Percentiles rank a stretch among this genome's conserved stretches.
Evolutionary conservation across 2,113 vertebrate genomes (phyloP).

Genomic region (Ovis canadensis): DNA sequence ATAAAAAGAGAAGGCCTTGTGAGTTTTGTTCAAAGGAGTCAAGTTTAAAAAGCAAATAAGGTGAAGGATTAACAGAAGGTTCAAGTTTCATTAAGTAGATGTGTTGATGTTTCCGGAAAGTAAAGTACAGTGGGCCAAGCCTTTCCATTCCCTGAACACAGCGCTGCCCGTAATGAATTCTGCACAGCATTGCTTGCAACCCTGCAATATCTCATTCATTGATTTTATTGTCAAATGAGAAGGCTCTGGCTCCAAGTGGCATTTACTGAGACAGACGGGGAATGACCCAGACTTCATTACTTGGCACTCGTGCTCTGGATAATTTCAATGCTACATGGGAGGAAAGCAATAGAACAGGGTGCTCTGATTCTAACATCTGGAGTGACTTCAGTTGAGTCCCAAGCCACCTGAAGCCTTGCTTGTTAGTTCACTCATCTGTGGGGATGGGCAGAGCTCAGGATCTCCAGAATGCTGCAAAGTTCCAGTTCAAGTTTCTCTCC

Average conservation of each 20-base stretch:
- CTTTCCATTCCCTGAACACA: slow-evolving; percentile 61
- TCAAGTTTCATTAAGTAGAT: slow-evolving; percentile 72
- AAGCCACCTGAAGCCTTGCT: slow-evolving; percentile 11
- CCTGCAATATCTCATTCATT: slow-evolving; percentile 84
- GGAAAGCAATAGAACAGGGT: slow-evolving; percentile 51
- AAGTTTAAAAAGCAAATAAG: slow-evolving; percentile 69
- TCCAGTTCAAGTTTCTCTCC: too few relatives aligned
- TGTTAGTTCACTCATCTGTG: not conserved
- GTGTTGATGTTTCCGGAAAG: slow-evolving; percentile 64
- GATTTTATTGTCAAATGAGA: slow-evolving; percentile 87
- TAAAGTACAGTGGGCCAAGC: slow-evolving; percentile 40
- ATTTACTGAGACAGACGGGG: slow-evolving; percentile 80
- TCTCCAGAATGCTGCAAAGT: rapidly evolving
- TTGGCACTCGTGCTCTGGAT: slow-evolving; percentile 61
- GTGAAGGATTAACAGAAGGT: slow-evolving; percentile 61
- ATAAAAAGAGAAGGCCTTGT: not conserved
- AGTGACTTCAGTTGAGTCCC: slow-evolving; percentile 27
- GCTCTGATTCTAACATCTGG: not conserved
- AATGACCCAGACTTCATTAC: slow-evolving; percentile 80
- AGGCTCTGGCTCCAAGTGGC: slow-evolving; percentile 81
- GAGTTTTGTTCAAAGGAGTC: slow-evolving; percentile 53
- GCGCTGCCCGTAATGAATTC: slow-evolving; percentile 78
- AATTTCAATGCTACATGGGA: slow-evolving; percentile 57
- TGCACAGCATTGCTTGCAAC: slow-evolving; percentile 63
- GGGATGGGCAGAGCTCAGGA: not conserved